Conservation (phyloP, 2,797 vertebrate genomes). For the Lepilemur ruficaudatus region DNA sequence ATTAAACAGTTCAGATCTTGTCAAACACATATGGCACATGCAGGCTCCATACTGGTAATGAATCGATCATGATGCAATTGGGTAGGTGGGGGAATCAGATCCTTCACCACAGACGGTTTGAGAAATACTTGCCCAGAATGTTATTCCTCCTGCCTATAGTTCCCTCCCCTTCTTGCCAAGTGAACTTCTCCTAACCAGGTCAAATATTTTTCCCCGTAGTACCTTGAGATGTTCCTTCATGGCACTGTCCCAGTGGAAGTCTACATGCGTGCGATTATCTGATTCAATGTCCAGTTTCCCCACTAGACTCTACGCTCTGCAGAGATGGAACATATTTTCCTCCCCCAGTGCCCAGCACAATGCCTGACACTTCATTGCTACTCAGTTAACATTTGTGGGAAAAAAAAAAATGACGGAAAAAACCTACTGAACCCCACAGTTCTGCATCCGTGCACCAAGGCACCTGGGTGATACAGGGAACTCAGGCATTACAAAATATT, state of each 20-base stretch:
- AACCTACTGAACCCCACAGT: not conserved
- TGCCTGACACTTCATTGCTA: not conserved
- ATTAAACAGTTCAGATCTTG: not conserved
- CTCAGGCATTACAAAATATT: not conserved
- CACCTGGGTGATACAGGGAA: not conserved
- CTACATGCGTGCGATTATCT: not conserved
- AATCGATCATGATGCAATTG: not conserved
- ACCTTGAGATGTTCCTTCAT: not conserved
- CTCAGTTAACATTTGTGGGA: not conserved
- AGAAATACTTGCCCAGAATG: not conserved
- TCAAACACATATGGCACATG: not conserved
- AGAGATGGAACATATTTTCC: rapidly evolving
- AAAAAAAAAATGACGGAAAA: not conserved
- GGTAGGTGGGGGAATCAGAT: not conserved
- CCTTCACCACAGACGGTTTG: not conserved
- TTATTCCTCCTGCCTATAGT: not conserved
- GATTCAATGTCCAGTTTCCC: not conserved
- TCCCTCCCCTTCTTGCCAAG: not conserved
- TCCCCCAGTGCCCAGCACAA: not conserved
- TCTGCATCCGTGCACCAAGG: not conserved
- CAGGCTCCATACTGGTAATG: not conserved
- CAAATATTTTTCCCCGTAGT: not conserved
- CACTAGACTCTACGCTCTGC: rapidly evolving
- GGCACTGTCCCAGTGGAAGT: not conserved
- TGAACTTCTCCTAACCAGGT: not conserved